Percentiles rank a stretch among this genome's conserved stretches.
These are phyloP conservation scores for Macrobrachium rosenbergii DNA, from an alignment of 1,140 invertebrate species.

Conservation along the genomic window DNA sequence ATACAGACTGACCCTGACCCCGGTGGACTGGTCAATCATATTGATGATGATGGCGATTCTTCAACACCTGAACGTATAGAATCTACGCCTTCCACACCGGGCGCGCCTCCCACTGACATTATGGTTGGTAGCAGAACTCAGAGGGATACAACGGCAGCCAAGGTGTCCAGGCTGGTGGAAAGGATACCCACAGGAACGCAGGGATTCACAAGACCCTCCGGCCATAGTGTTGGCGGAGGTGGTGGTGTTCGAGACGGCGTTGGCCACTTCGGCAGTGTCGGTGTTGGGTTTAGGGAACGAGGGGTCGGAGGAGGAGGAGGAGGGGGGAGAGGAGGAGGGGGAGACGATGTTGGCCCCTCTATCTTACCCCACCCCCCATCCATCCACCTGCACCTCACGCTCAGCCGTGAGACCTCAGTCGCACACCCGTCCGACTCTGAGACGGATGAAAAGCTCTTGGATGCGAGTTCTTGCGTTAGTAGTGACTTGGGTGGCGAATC, in stretches of 20 bases:
- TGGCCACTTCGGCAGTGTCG: conserved; percentile 25
- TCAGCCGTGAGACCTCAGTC: conserved; percentile 60
- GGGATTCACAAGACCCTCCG: conserved; percentile 28
- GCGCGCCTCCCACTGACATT: background rate
- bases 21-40: background rate
- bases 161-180: background rate
- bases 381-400: conserved; percentile 64
- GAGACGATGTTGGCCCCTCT: conserved; percentile 18
- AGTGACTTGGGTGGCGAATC: conserved; percentile 54
- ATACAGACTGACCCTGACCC: conserved; percentile 56
- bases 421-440: conserved; percentile 63
- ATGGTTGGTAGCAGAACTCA: background rate
- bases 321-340: conserved; percentile 24
- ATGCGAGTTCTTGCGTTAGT: conserved; percentile 43
- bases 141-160: conserved; percentile 10
- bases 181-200: conserved; percentile 24
- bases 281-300: conserved; percentile 21
- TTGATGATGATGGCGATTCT: conserved; percentile 14
- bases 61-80: conserved; percentile 29
- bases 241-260: conserved; percentile 23
- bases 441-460: conserved; percentile 58
- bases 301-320: conserved; percentile 22
- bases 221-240: conserved; percentile 33
- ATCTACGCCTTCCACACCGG: background rate
- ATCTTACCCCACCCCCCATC: conserved; percentile 54